Conservation (phyloP, 2,113 vertebrate species). For the Prietella phreatophila region DNA sequence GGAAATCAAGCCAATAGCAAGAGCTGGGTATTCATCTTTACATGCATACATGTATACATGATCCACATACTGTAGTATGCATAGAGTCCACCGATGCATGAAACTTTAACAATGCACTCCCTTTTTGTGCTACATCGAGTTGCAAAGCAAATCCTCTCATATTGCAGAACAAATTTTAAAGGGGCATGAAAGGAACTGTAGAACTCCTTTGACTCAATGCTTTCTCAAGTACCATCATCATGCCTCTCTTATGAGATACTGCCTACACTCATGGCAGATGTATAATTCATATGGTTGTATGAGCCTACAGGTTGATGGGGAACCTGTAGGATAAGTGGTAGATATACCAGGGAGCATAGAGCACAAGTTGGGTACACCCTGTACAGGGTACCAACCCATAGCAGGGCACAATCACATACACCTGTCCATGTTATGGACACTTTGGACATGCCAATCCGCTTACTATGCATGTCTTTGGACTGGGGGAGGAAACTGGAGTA, state of each 20-base stretch:
- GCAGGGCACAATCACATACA: too few species aligned
- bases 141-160: not conserved
- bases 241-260: not conserved
- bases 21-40: slow-evolving; percentile 42
- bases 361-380: too few species aligned
- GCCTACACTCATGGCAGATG: not conserved
- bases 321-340: too few species aligned
- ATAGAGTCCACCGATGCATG: not conserved
- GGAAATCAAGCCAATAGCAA: slow-evolving; percentile 36
- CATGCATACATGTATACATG: slow-evolving; percentile 35
- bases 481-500: too few species aligned
- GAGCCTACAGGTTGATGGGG: too few species aligned
- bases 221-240: not conserved
- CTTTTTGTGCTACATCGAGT: not conserved
- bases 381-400: too few species aligned
- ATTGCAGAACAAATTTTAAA: not conserved
- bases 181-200: not conserved
- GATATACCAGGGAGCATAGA: too few species aligned
- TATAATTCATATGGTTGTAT: not conserved
- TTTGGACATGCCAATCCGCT: too few species aligned
- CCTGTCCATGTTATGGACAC: too few species aligned
- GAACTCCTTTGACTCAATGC: not conserved
- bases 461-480: too few species aligned
- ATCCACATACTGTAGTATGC: slow-evolving; percentile 40
- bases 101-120: not conserved